A percentile compares a stretch with the other conserved stretches of the same genome.
These are phyloP conservation scores for Aphelenchoides fujianensis DNA, from an alignment of 1,140 invertebrate genomes.

Conservation along the genomic window DNA sequence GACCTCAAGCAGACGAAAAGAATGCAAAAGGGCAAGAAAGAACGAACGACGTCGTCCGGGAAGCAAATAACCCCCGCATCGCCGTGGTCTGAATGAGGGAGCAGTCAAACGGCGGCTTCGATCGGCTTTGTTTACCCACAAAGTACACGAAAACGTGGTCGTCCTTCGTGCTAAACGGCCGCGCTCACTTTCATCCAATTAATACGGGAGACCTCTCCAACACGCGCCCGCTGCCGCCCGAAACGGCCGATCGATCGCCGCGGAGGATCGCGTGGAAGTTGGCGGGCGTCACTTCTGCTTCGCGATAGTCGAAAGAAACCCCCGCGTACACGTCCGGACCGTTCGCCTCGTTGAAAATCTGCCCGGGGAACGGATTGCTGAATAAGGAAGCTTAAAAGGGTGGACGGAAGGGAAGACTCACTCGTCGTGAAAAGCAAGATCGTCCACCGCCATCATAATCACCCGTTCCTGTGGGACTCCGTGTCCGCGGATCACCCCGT, in stretches of 20 bases:
- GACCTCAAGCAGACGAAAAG: too few relatives aligned
- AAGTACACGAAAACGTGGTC: constrained; percentile 69
- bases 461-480: neutral
- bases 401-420: neutral
- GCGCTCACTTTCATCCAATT: neutral
- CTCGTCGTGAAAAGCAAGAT: neutral
- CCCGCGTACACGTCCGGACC: constrained; percentile 69
- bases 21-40: too few relatives aligned
- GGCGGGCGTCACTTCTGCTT: constrained; percentile 39
- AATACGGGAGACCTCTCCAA: constrained; percentile 64
- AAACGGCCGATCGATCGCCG: constrained; percentile 23
- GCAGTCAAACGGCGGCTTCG: neutral
- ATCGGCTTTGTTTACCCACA: neutral
- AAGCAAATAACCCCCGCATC: constrained; percentile 69
- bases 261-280: constrained; percentile 40
- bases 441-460: neutral
- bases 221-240: constrained; percentile 35
- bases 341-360: constrained; percentile 69
- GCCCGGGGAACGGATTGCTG: constrained; percentile 67
- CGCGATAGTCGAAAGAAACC: constrained; percentile 67
- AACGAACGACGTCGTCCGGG: constrained; percentile 64
- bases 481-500: neutral
- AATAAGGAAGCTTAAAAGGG: too few relatives aligned
- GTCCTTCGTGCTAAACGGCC: constrained; percentile 49
- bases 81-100: constrained; percentile 68